Evolutionary conservation across 1,140 invertebrate species (phyloP).

Genomic region (Drosophila kurseongensis): DNA sequence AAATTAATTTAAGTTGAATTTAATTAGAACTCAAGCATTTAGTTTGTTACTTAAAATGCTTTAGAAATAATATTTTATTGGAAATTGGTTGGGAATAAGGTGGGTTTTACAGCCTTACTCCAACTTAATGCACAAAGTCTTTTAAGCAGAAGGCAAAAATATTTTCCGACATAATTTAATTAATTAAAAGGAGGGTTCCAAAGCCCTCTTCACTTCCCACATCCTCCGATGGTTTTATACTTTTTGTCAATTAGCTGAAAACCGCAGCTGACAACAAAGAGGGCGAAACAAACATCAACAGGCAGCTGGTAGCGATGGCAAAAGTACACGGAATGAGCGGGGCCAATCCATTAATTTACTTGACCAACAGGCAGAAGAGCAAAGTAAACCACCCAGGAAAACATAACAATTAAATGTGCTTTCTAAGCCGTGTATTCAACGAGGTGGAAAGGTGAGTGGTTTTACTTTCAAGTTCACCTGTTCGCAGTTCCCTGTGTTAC

Average conservation of each 20-base stretch:
- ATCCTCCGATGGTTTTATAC: conserved; percentile 18
- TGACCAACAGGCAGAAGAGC: conserved; percentile 42
- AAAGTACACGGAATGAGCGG: neutral
- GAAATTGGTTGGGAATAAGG: neutral
- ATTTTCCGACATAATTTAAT: conserved; percentile 39
- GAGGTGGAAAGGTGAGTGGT: neutral
- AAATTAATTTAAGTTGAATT: no score
- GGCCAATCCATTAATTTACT: conserved; percentile 44
- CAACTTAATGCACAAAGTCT: conserved; percentile 8
- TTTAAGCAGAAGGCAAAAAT: conserved; percentile 2
- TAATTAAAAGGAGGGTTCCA: conserved; percentile 33
- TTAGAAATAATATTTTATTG: no score
- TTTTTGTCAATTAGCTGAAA: conserved; percentile 47
- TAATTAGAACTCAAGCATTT: neutral
- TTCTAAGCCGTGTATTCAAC: conserved; percentile 30
- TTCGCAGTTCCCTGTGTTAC: neutral
- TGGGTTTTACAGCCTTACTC: neutral
- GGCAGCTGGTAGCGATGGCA: neutral
- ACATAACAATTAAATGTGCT: conserved; percentile 47
- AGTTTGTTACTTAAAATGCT: neutral
- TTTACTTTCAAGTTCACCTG: conserved; percentile 14
- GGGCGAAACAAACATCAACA: conserved; percentile 18
- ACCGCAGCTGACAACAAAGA: conserved; percentile 21
- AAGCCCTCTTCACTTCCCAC: neutral
- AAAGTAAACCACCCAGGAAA: conserved; percentile 42